Percentiles rank a stretch among this genome's conserved stretches.
Conservation (phyloP, 2,797 vertebrate genomes). For the Ficedula albicollis region DNA sequence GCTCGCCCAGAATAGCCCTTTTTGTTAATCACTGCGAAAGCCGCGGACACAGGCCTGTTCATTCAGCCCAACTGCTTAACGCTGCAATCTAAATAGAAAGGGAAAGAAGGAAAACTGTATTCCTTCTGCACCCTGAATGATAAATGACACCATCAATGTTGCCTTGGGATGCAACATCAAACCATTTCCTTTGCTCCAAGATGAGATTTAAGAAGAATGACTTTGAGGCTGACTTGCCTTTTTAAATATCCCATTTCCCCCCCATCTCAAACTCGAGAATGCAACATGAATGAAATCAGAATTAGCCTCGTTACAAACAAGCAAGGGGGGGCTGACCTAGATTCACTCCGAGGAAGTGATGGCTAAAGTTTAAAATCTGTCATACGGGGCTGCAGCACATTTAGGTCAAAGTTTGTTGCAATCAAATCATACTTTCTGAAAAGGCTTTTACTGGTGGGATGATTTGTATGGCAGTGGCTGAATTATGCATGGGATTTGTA, state of each 20-base stretch:
- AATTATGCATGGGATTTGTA: slow-evolving; percentile 29
- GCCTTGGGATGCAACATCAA: neutral
- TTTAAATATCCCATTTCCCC: neutral
- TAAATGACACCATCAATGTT: neutral
- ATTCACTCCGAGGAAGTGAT: slow-evolving; percentile 17
- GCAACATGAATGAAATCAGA: slow-evolving; percentile 31
- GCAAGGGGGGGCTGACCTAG: slow-evolving; percentile 7
- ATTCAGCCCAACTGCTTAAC: neutral
- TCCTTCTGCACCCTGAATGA: neutral
- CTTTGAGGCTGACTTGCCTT: neutral
- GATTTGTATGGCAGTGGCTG: neutral
- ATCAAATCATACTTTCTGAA: neutral
- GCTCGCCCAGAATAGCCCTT: neutral
- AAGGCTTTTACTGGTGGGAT: neutral
- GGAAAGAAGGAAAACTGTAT: slow-evolving; percentile 13
- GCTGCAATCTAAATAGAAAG: neutral
- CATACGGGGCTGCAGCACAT: neutral
- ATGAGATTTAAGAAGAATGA: neutral
- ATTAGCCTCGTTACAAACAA: neutral
- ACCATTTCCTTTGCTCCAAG: neutral
- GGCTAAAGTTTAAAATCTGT: slow-evolving; percentile 31
- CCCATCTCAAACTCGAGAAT: neutral
- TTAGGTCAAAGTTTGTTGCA: slow-evolving; percentile 5
- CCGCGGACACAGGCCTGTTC: neutral
- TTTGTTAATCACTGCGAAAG: neutral